Percentiles rank a stretch among this genome's conserved stretches.
phyloP scores from a whole-genome alignment of 2,888 invertebrate species.

The Chalcis sispes region DNA sequence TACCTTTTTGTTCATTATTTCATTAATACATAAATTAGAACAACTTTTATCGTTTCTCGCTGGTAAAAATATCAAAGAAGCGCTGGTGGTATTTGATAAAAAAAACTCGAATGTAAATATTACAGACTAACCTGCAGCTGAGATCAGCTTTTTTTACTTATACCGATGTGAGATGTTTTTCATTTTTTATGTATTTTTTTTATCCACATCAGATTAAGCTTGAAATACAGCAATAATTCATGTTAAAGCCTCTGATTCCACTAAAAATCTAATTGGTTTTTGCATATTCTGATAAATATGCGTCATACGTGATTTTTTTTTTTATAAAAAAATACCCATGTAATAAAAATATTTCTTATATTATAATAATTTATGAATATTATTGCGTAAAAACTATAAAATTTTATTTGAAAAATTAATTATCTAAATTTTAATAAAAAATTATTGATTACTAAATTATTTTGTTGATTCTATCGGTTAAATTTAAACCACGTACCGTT shows the following conservation, averaged over 20 bases:
- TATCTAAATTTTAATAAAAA: no score
- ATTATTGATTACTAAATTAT: no score
- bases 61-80: background rate
- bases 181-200: background rate
- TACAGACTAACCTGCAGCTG: background rate
- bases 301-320: background rate
- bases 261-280: conserved; percentile 29
- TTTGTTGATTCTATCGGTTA: no score
- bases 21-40: no score
- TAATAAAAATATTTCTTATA: no score
- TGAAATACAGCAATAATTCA: conserved; percentile 36
- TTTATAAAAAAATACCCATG: background rate
- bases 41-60: background rate
- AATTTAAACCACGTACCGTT: no score
- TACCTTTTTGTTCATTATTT: no score
- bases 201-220: conserved; percentile 19
- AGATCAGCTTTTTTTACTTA: background rate
- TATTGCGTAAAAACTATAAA: no score
- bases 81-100: no score
- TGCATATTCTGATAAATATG: background rate
- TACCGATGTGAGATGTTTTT: background rate
- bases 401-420: no score
- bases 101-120: background rate
- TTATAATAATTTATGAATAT: no score
- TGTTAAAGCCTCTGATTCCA: conserved; percentile 12